phyloP scores from a whole-genome alignment of 2,888 invertebrate species.

The Leptopilina syphax region DNA sequence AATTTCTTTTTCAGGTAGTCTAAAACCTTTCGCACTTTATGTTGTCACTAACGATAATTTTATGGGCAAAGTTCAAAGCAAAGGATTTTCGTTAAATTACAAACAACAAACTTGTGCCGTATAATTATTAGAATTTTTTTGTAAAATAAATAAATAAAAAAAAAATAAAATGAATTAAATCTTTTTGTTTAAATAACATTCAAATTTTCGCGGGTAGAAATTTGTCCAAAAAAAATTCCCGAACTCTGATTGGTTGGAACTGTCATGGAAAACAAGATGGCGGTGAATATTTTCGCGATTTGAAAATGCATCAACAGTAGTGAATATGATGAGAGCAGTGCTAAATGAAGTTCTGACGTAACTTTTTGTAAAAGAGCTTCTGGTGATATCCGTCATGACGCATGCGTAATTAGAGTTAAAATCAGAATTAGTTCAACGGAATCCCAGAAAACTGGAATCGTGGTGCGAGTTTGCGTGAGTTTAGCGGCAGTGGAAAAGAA shows the following conservation, averaged over 20 bases:
- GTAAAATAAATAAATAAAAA: too few species aligned
- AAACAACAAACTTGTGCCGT: constrained; percentile 82
- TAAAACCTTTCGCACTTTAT: constrained; percentile 86
- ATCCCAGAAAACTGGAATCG: constrained; percentile 63
- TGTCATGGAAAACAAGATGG: not conserved
- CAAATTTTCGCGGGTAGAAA: not conserved
- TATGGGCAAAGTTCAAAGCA: constrained; percentile 82
- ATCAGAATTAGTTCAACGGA: constrained; percentile 74
- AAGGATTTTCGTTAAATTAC: constrained; percentile 86
- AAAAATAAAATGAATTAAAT: not conserved
- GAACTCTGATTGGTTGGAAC: not conserved
- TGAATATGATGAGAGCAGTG: constrained; percentile 7
- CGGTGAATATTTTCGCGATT: not conserved
- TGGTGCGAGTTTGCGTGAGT: constrained; percentile 35
- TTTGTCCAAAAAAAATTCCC: not conserved
- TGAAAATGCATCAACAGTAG: not conserved
- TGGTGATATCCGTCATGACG: constrained; percentile 69
- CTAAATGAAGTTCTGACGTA: constrained; percentile 25
- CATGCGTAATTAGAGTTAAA: constrained; percentile 70
- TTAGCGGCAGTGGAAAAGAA: constrained; percentile 57
- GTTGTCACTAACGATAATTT: constrained; percentile 84
- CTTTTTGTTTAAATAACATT: not conserved
- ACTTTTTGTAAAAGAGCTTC: constrained; percentile 21
- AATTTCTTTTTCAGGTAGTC: constrained; percentile 76
- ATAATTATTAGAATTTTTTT: constrained; percentile 44